A percentile compares a stretch with the other conserved stretches of the same genome.
These are phyloP conservation scores for Nemapogon koenigi DNA, from an alignment of 2,888 invertebrate genomes.

Conservation along the genomic window DNA sequence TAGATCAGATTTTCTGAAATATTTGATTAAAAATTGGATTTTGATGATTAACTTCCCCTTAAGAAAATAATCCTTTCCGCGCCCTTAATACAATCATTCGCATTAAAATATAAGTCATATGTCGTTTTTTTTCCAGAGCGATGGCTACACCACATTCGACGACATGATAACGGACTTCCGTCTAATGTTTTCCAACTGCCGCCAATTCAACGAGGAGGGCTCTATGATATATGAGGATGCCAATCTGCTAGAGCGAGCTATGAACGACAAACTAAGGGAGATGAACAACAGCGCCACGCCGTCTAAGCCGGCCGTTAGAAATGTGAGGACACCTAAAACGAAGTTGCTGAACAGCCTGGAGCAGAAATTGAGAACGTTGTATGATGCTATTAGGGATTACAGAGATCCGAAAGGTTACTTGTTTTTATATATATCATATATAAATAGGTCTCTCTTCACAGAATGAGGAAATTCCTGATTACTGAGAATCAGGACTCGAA, in stretches of 20 bases:
- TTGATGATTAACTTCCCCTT: too few relatives aligned
- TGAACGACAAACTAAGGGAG: conserved; percentile 84
- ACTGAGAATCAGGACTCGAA: too few relatives aligned
- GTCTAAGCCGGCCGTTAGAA: conserved; percentile 62
- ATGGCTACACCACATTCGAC: conserved; percentile 82
- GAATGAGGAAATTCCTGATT: too few relatives aligned
- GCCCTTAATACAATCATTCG: too few relatives aligned
- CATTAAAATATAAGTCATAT: too few relatives aligned
- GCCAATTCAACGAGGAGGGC: conserved; percentile 94
- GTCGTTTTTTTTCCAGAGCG: conserved; percentile 51
- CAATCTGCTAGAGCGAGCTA: conserved; percentile 81
- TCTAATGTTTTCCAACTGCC: conserved; percentile 97
- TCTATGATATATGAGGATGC: conserved; percentile 97
- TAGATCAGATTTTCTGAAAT: too few relatives aligned
- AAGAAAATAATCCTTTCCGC: too few relatives aligned
- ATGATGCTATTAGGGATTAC: conserved; percentile 89
- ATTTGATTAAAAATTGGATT: too few relatives aligned
- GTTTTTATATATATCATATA: too few relatives aligned
- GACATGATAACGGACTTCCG: conserved; percentile 87
- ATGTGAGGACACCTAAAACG: conserved; percentile 36
- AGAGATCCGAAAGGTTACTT: conserved; percentile 60
- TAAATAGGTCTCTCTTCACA: too few relatives aligned
- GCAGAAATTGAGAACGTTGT: conserved; percentile 84
- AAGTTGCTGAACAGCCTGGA: conserved; percentile 67
- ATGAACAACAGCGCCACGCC: conserved; percentile 61